Evolutionary conservation across 2,888 invertebrate genomes (phyloP), one percentile per base, ranked within the genome.

Genomic region (Rugalucina vietnamica): DNA sequence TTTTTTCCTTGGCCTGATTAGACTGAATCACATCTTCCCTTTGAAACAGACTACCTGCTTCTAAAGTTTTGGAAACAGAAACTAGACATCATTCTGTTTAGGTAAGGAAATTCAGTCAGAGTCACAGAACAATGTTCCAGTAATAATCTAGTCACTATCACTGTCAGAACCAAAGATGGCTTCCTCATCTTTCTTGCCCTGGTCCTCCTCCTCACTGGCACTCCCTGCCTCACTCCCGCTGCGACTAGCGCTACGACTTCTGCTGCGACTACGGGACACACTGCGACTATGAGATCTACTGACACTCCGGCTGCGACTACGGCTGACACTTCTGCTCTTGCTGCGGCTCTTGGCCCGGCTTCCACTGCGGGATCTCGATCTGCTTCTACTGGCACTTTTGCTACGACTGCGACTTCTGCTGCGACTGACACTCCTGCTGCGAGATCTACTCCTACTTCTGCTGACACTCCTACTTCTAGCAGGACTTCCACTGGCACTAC

Each of bases 141-240:
- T n/a, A n/a, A n/a, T n/a, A n/a, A 43, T 60, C 29, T 60, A 60
- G 18, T 88, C 88, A 43, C 72, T 74, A 76, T 92, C 91, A 86
- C 92, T 92, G 27, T 90, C 91, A 39, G 92, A 91, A 50, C 93
- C 93, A 85, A 93, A 93, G 85, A 93, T 93, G 81, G 93, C 93
- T 76, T 93, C 93, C 72, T 92, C 94, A 71, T 93, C 94, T 71
- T 93, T 93, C 89, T 92, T 92, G 12, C 89, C 90, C 69, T 89
- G 88, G 43, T 93, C 92, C 77, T 91, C 91, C 37, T 84, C 89
- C 79, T 93, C 93, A 85, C 91, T 92, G 39, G 82, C 92, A 88
- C 91, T 91, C 36, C 86, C 90, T 65, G 84, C 88, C 12, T 88
- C 89, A 79, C 90, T 89, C 12, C 86, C 87, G 60, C 89, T 89